Base-by-base conservation (phyloP, 2,113 vertebrate species). In the Crocuta crocuta region DNA sequence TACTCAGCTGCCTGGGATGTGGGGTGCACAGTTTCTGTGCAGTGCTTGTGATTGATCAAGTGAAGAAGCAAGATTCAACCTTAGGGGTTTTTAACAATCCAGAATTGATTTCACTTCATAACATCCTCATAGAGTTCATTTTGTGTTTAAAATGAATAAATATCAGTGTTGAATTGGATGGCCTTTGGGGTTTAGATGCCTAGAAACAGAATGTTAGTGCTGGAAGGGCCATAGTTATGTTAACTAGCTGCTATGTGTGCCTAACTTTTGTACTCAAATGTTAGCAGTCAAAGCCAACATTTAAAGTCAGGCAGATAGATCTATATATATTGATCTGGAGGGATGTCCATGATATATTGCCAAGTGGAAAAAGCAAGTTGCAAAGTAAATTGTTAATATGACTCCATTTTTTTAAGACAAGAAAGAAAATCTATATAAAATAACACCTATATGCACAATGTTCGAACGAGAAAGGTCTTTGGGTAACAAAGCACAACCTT, bases 291-390 rank as follows among this genome's bases (percentile, higher is more conserved):
- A 97, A 91, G 68, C 45, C 94, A 94, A 86, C 73, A 93, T 93
- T 98, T 95, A 95, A 97, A 93, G 39, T 92, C 89, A 68, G 35
- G 21, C 53, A 96, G 92, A 70, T 82, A 50, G 58, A 93, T 94
- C 43, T 23, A 39, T 96, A 96, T 89, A 63, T 95, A 97, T 94
- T 94, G 92, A 97, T 97, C 80, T 92, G 39, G 48, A 96, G 23
- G 61, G 63, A 85, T 82, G 55, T 79, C 48, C 13, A 94, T 87
- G 91, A 95, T 94, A 90, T 83, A 96, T 91, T 95, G 73, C 81
- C 53, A 97, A 97, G 48, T 83, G 66, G 33, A 89, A 89, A 94
- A 97, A 92, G 71, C 73, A 92, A 91, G 83, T 88, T 94, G 16
- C 84, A 81, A 65, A 95, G 50, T 89, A 94, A 95, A 98, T 88